Base-by-base conservation (phyloP, 2,113 vertebrate genomes). In the Semnopithecus entellus region DNA sequence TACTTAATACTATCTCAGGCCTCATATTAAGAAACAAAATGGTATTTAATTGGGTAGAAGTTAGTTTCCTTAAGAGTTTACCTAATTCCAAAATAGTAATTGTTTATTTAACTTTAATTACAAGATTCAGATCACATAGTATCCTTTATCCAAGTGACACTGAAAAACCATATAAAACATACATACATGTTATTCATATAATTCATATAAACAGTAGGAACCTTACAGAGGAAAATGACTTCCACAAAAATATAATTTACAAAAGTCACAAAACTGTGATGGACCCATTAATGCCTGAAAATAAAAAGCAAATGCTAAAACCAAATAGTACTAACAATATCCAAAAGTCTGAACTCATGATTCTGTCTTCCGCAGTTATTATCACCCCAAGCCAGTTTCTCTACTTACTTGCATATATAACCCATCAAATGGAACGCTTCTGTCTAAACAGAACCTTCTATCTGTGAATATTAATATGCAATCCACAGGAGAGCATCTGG, bases 401-500 rank as follows among this genome's bases (percentile, higher is more conserved):
- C 30, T 87, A 48, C 6, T 57, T 40, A 55, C 5, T 86, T 86
- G 2, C 35, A 82, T 38, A 55, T 86, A 16, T 84, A 78, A 81
- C 22, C n/a, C 6, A 75, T 70, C 30, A 91, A 90, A 9, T 52
- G 57, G 79, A 93, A 93, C 1, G 66, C 23, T 97, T 94, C 35
- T 86, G 48, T 92, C 72, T 97, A 96, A 97, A 95, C 59, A 91
- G 48, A 95, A 72, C 76, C 14, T 96, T 89, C 30, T 91, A 48
- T 59, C 87, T 75, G 61, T 97, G 82, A 96, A 83, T 97, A 97
- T 96, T 92, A 96, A 95, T 87, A 97, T 97, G 91, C 90, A 98
- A 93, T 97, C 87, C 92, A 97, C 64, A 95, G 48, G 85, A 98
- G 61, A 98, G 96, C 97, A 98, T 98, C 96, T 98, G 98, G 97